A percentile compares a stretch with the other conserved stretches of the same genome.
phyloP scores from a whole-genome alignment of 2,888 invertebrate species.

The Neria commutata region DNA sequence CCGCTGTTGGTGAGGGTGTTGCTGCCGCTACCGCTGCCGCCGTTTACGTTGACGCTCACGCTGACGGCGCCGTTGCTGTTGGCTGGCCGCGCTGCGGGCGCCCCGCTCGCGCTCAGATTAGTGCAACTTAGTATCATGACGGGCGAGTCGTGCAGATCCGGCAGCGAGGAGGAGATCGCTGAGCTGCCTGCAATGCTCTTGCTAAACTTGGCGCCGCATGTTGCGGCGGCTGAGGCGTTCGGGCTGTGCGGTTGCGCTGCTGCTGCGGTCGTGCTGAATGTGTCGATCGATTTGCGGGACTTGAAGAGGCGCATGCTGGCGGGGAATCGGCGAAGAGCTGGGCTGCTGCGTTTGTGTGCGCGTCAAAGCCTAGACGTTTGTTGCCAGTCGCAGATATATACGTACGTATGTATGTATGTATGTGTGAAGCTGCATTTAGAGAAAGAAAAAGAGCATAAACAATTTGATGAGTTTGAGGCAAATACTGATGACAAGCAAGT shows the following conservation, averaged over 20 bases:
- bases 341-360: neutral
- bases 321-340: neutral
- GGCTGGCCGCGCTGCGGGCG: slow-evolving; percentile 36
- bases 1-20: slow-evolving; percentile 24
- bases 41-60: slow-evolving; percentile 18
- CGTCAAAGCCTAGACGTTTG: neutral
- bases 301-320: slow-evolving; percentile 60
- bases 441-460: too few relatives aligned
- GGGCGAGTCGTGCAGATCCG: slow-evolving; percentile 60
- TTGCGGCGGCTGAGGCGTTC: slow-evolving; percentile 26
- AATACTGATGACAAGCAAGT: neutral
- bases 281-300: slow-evolving; percentile 61
- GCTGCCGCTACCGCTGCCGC: slow-evolving; percentile 24
- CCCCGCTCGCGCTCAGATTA: slow-evolving; percentile 49
- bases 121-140: slow-evolving; percentile 61
- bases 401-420: neutral
- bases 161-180: slow-evolving; percentile 58
- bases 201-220: slow-evolving; percentile 48
- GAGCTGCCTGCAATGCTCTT: slow-evolving; percentile 49
- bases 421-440: neutral
- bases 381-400: neutral
- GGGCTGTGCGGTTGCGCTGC: slow-evolving; percentile 26
- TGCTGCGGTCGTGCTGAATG: slow-evolving; percentile 44
- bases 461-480: neutral
- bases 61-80: slow-evolving; percentile 27